phyloP scores from a whole-genome alignment of 2,797 vertebrate genomes.

The Argentina silus region DNA sequence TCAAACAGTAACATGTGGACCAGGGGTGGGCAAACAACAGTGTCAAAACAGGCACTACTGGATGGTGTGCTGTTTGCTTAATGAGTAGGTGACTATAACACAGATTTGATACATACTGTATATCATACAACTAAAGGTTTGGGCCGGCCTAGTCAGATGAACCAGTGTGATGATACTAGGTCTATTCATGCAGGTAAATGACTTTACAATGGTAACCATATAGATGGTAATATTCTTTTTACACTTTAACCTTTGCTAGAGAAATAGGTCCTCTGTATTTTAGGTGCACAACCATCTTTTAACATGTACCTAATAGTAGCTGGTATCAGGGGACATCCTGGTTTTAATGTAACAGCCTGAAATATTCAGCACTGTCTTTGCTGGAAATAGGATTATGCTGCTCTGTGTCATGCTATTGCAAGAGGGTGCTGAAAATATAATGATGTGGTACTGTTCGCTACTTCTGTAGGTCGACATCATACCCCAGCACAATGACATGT shows the following conservation, averaged over 20 bases:
- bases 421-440: slow-evolving; percentile 3
- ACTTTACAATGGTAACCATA: too few relatives aligned
- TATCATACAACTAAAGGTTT: background rate
- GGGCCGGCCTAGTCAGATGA: background rate
- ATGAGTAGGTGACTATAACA: slow-evolving; percentile 6
- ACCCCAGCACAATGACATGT: background rate
- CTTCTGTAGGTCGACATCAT: background rate
- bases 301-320: too few relatives aligned
- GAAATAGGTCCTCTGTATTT: background rate
- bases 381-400: background rate
- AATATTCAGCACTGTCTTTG: slow-evolving; percentile 16
- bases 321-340: background rate
- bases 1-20: slow-evolving; percentile 33
- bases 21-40: slow-evolving; percentile 21
- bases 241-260: too few relatives aligned
- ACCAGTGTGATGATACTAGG: background rate
- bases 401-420: slow-evolving; percentile 14
- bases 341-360: slow-evolving; percentile 9
- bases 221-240: too few relatives aligned
- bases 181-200: background rate
- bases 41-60: slow-evolving; percentile 22
- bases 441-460: background rate
- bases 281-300: background rate
- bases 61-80: slow-evolving; percentile 28
- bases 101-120: slow-evolving; percentile 5